Evolutionary conservation across 2,797 vertebrate genomes (phyloP).

Genomic region (Poeciliopsis infans): DNA sequence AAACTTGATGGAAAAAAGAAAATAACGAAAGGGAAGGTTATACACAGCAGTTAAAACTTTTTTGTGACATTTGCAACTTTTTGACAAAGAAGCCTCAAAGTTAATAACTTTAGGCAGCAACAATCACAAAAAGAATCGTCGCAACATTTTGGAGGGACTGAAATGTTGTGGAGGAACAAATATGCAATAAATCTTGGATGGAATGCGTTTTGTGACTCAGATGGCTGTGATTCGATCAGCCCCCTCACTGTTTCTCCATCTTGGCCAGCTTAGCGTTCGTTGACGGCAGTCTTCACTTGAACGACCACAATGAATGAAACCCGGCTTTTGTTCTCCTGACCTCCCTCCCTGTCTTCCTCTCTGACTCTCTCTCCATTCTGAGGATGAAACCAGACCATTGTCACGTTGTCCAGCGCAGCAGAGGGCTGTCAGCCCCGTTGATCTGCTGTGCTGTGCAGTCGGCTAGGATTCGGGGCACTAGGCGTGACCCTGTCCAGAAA

Average conservation of each 20-base stretch:
- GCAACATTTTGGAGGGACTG: too few species aligned
- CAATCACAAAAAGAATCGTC: too few species aligned
- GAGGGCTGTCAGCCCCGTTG: slow-evolving; percentile 48
- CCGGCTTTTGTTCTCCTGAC: slow-evolving; percentile 65
- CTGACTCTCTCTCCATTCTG: slow-evolving; percentile 41
- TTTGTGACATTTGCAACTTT: too few species aligned
- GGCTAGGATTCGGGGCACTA: slow-evolving; percentile 33
- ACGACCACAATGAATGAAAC: slow-evolving; percentile 62
- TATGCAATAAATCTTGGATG: not conserved
- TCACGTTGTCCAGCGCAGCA: slow-evolving; percentile 55
- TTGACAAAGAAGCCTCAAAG: too few species aligned
- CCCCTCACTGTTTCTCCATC: slow-evolving; percentile 28
- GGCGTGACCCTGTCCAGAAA: slow-evolving; percentile 14
- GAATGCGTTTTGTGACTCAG: slow-evolving; percentile 47
- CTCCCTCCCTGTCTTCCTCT: slow-evolving; percentile 40
- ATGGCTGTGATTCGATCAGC: slow-evolving; percentile 35
- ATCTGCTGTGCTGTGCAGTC: slow-evolving; percentile 13
- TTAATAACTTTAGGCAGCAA: too few species aligned
- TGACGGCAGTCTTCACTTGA: slow-evolving; percentile 42
- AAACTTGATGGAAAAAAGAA: too few species aligned
- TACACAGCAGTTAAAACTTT: too few species aligned
- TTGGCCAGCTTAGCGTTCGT: slow-evolving; percentile 38
- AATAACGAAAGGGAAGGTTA: too few species aligned
- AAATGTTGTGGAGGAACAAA: slow-evolving; percentile 3
- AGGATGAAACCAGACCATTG: slow-evolving; percentile 77